Base-by-base conservation (phyloP, 1,140 invertebrate genomes). In the Diuraphis noxia region DNA sequence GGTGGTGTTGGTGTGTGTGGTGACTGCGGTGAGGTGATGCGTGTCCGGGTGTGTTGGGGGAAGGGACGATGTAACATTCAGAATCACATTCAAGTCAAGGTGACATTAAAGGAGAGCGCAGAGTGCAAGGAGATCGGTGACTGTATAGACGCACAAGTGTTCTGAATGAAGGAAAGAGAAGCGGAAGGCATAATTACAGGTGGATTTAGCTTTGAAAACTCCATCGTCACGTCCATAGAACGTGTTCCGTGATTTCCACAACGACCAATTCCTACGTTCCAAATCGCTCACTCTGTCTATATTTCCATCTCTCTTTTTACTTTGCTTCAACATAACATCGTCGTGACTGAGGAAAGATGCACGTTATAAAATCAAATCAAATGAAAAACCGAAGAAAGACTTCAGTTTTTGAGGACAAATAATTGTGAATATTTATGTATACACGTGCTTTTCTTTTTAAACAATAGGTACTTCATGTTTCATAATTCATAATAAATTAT, bases 201-300 rank as follows among this genome's bases (percentile, higher is more conserved):
- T 82, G 89, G 89, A 46, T 91, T 91, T 82, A 91, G 77, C 43
- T 82, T 82, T 91, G 72, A 90, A 79, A 90, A 90, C 72, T 90
- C 88, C n/a, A 90, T 41, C 88, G 89, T 91, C 89, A 91, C 77
- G 89, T 91, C 89, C 77, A 43, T 36, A 40, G 7, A 41, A 41
- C 77, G 89, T 19, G 77, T 82, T 82, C 89, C 19, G 77, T 82
- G 89, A 91, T 90, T 90, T 90, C 43, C 23, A 91, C 77, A 82
- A 91, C 38, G 9, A 23, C 72, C n/a, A 46, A 81, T 90, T 90
- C n/a, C 30, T 89, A 6, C 43, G 40, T 79, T 25, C 6, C 36
- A 13, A 7, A 30, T 40, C 38, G 36, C 34, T 79, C 40, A 38
- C n/a, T 25, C 6, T 46, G 30, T 36, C 34, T 79, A n/a, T n/a